Base-by-base conservation (phyloP, 1,140 invertebrate genomes). In the Spodoptera litura region DNA sequence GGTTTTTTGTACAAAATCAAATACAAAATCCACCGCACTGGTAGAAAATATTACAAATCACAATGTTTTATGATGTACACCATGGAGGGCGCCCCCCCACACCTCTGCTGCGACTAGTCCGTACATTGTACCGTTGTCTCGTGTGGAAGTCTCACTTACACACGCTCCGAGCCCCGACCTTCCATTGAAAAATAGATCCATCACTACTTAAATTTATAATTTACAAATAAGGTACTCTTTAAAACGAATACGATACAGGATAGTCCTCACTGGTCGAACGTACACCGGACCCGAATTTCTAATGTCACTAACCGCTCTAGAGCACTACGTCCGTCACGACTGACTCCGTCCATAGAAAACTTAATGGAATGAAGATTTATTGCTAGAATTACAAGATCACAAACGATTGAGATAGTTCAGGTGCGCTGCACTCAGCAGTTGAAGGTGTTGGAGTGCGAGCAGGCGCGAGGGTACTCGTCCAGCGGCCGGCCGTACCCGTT, bases 341-440 rank as follows among this genome's bases (percentile, higher is more conserved):
- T 82, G 83, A 84, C 83, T 86, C 84, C 86, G 82, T 88, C 84
- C 89, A 84, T 88, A 90, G 85, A 90, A 92, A 92, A 92, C 90
- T 87, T 91, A 94, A 93, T 93, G 93, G 93, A 95, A 95, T 94
- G 94, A 93, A 94, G 93, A 92, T 91, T 94, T 95, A 95, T 95
- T 95, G 93, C 94, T 95, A 95, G 89, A 88, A 92, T 94, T 94
- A 89, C 91, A 94, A 93, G 91, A 94, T 94, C 93, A 94, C 93
- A 94, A 93, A 92, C 80, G 83, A 88, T 93, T 85, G 86, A 89
- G 85, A 89, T 79, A 89, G 91, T 89, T 83, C 85, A 58, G 52
- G 68, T 81, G 72, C 76, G 78, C 20, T 20, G 20, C 79, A 78
- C 89, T 95, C 92, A 95, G 93, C 94, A 95, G 87, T 95, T 95